phyloP scores from a whole-genome alignment of 2,113 vertebrate species.

The Toxotes jaculatrix region DNA sequence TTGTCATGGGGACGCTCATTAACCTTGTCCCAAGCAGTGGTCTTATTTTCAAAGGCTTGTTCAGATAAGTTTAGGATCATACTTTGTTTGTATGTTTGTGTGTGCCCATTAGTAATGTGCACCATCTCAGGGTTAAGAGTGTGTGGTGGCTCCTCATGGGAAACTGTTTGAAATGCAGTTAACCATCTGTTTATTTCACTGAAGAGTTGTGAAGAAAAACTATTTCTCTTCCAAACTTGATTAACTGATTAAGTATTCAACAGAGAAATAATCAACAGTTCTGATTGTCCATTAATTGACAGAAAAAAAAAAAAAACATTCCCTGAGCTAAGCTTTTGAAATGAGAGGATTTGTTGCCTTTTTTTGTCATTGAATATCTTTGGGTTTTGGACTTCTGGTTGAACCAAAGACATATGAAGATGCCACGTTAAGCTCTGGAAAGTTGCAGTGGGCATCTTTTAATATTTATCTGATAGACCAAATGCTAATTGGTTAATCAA shows the following conservation, averaged over 20 bases:
- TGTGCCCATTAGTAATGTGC: neutral
- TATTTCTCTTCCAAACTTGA: neutral
- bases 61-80: neutral
- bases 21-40: conserved; percentile 43
- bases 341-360: neutral
- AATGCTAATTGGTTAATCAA: neutral
- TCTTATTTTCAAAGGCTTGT: conserved; percentile 29
- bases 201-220: neutral
- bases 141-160: neutral
- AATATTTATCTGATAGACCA: neutral
- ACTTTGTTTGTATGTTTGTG: neutral
- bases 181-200: neutral
- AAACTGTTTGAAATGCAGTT: neutral
- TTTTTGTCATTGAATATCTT: neutral
- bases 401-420: neutral
- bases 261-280: neutral
- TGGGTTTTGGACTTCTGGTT: neutral
- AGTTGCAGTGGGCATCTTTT: no score
- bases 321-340: neutral
- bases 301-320: no score
- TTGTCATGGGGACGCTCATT: conserved; percentile 51
- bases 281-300: neutral
- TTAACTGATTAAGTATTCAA: neutral
- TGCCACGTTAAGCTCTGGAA: neutral
- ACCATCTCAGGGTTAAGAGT: neutral